Conservation (phyloP, 2,113 vertebrate genomes). For the Mirounga angustirostris region DNA sequence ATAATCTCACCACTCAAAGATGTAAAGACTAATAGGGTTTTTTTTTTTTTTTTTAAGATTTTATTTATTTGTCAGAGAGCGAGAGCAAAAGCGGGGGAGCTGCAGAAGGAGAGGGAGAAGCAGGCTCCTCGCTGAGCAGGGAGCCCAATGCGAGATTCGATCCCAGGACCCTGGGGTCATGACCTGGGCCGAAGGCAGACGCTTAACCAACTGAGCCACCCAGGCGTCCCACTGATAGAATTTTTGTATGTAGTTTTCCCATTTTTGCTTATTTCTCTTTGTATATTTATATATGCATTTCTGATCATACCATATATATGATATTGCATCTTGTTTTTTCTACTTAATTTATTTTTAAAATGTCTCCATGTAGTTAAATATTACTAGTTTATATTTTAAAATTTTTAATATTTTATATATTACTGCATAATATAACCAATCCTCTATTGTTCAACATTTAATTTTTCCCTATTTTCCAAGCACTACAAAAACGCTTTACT, state of each 20-base stretch:
- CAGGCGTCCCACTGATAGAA: neutral
- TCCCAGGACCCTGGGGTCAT: too few relatives aligned
- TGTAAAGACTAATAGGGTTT: neutral
- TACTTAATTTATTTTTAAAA: neutral
- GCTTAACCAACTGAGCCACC: too few relatives aligned
- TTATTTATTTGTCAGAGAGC: too few relatives aligned
- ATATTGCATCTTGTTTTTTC: constrained; percentile 3
- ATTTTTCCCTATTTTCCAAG: neutral
- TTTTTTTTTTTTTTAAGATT: neutral
- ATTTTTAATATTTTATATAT: neutral
- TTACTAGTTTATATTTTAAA: neutral
- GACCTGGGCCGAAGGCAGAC: too few relatives aligned
- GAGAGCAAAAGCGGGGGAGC: too few relatives aligned
- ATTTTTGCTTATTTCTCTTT: neutral
- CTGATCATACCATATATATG: neutral
- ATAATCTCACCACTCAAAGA: neutral
- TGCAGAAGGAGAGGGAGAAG: too few relatives aligned
- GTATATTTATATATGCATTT: neutral
- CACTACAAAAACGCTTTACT: neutral
- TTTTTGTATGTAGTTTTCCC: neutral
- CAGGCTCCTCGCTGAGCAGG: too few relatives aligned
- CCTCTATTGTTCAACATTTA: neutral
- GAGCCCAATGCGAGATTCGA: too few relatives aligned
- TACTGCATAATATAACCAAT: neutral
- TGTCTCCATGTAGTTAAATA: neutral